Base-by-base conservation (phyloP, 1,140 invertebrate genomes). In the Drosophila hydei region DNA sequence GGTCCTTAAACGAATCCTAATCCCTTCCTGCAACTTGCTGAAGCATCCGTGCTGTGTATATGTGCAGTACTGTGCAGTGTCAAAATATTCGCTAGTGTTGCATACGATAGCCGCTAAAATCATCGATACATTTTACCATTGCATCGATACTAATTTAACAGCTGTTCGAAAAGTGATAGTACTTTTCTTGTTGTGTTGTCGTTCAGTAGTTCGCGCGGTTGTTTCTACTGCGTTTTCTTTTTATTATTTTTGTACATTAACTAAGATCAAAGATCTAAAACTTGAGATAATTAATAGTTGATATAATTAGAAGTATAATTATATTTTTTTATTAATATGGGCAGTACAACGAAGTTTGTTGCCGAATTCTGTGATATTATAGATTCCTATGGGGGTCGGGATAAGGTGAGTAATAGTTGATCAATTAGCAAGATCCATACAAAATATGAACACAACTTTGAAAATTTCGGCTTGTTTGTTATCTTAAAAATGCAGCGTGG, bases 381-480 rank as follows among this genome's bases (percentile, higher is more conserved):
- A 42, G 92, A 93, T 56, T 92, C 92, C n/a, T 93, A 93, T 75
- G 93, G 92, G 72, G 93, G 93, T 9, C 89, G 93, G 64, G 93
- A 93, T 91, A 93, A 93, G 92, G 93, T 93, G 90, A 90, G 36
- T 7, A 16, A 11, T 19, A 45, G 6, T 19, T 48, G 5, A 23
- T 7, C 36, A 62, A 51, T 50, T 36, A 16, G 2, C 3, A 4
- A 36, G 16, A n/a, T 11, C 12, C 42, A 63, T 40, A 12, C 3
- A 21, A 51, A 23, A 14, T 11, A n/a, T 42, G 6, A 21, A n/a
- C 12, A 40, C n/a, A n/a, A n/a, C 21, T 50, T 33, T 33, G 4
- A 8, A 54, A 11, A 12, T 33, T 30, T 47, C 4, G 18, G 56
- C 52, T 14, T 43, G 27, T 33, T 19, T 33, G 30, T 50, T 47